Base-by-base conservation (phyloP, 2,888 invertebrate genomes). In the Eupithecia pulchellata region DNA sequence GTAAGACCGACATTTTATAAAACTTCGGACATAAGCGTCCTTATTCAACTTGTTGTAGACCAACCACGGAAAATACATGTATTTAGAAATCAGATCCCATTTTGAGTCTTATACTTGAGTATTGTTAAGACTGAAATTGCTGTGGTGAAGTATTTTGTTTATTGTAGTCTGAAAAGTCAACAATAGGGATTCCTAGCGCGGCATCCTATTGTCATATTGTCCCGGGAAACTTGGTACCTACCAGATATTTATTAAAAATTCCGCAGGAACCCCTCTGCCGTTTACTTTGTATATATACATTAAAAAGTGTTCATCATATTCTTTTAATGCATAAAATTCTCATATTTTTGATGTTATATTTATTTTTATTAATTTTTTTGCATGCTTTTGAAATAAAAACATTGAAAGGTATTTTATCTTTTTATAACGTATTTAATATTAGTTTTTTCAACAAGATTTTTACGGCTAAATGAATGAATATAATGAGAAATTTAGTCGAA, bases 201-300 rank as follows among this genome's bases (percentile, higher is more conserved):
- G 81, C 80, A 74, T 78, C 71, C 85, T 79, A 86, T 89, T 89
- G 89, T 88, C 81, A 87, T 87, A 84, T 82, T 80, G 80, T 82
- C 79, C 80, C 76, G 76, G 67, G 42, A n/a, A 32, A 17, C 58
- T 34, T 71, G 78, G 75, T 77, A 78, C 79, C 75, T 78, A 78
- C 81, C 82, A 82, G 84, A 86, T 88, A 85, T 87, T 57, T 86
- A 85, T 86, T 89, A 89, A 89, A 89, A 89, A 89, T 89, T 88
- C 89, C 89, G 63, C 75, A 74, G 73, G 79, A 76, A 80, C 80
- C 58, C 80, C 64, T 64, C 69, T 74, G 62, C 42, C 77, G 71
- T 78, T 73, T 79, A 77, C 74, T 78, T 78, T 79, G 77, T 75
- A 76, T 71, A 76, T 71, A 74, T 76, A 73, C 79, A 81, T 81